Base-by-base conservation (phyloP, 2,888 invertebrate genomes). In the Hedya salicella region DNA sequence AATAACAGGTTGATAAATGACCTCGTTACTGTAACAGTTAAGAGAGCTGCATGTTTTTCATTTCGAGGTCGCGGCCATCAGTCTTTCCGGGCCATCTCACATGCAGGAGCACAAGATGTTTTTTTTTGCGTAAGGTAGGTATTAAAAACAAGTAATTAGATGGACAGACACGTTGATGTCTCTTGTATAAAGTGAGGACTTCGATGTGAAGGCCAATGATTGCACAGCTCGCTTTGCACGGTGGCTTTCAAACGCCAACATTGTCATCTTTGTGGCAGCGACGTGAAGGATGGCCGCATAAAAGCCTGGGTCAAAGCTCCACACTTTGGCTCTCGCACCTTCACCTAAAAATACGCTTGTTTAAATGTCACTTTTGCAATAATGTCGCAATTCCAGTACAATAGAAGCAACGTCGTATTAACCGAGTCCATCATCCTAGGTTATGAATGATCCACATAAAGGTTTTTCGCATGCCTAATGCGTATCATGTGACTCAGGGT, bases 21-120 rank as follows among this genome's bases (percentile, higher is more conserved):
- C 88, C 90, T 91, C 91, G 89, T 90, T 91, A 89, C 83, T 86
- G 80, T 90, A 91, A 91, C 91, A 90, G 91, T 89, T 77, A 87
- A 80, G 79, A 86, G 80, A 79, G 82, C 84, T 87, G 86, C 89
- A 87, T 89, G 89, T 88, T 87, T 88, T 88, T 88, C 84, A 85
- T 89, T 88, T 90, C 83, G 89, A 86, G 91, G 91, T 86, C 91
- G 85, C 78, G 78, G 80, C 82, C 72, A 82, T 85, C 80, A 66
- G 60, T 86, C 83, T 89, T 81, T 83, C 80, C 83, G 80, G 85
- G 85, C 81, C 87, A 86, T 87, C 85, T 85, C 83, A 83, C 82
- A 86, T 84, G 82, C 81, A 85, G 83, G 78, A 82, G 80, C 80
- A 82, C 80, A 78, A 81, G 80, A 82, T 77, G 77, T 78, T 76